Evolutionary conservation across 1,140 invertebrate genomes (phyloP), one percentile per base, ranked within the genome.

Genomic region (Pteromalus puparum): DNA sequence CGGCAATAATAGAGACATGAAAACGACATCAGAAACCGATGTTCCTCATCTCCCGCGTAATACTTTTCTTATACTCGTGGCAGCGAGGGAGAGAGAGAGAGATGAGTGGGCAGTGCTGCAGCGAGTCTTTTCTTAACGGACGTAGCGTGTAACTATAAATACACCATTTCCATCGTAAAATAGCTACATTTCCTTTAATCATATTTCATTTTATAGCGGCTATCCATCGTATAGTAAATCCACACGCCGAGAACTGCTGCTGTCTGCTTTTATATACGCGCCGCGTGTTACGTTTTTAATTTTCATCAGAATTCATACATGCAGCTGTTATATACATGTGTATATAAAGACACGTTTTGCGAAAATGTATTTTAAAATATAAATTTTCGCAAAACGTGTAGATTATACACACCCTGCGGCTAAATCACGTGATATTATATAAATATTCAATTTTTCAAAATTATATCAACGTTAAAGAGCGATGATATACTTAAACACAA

Each of bases 271-370:
- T 48, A 48, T 48, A 48, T 2, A 4, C 46, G 2, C 46, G 46
- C 42, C 10, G 15, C 48, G 3, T 15, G 53, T 61, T 61, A 61
- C 53, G 18, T 61, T 61, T 61, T 61, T 61, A 61, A 61, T 61
- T 61, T 61, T n/a, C 21, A 61, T 61, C 4, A 61, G 53, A 61
- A 61, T 61, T 61, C 18, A 61, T 61, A n/a, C 1, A 21, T 61
- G 21, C 0, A 0, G 0, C 2, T 18, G 0, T 18, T 18, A n/a
- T 21, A n/a, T 9, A 5, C 53, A n/a, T 21, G 5, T 1, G 4
- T 61, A 53, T 53, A 53, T 13, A 18, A 53, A n/a, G n/a, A n/a
- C n/a, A n/a, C n/a, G n/a, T n/a, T n/a, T n/a, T n/a, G n/a, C n/a
- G n/a, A n/a, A n/a, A n/a, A n/a, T n/a, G n/a, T n/a, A n/a, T 48